Conservation (phyloP, 1,140 invertebrate species). For the Drosophila arizonae region DNA sequence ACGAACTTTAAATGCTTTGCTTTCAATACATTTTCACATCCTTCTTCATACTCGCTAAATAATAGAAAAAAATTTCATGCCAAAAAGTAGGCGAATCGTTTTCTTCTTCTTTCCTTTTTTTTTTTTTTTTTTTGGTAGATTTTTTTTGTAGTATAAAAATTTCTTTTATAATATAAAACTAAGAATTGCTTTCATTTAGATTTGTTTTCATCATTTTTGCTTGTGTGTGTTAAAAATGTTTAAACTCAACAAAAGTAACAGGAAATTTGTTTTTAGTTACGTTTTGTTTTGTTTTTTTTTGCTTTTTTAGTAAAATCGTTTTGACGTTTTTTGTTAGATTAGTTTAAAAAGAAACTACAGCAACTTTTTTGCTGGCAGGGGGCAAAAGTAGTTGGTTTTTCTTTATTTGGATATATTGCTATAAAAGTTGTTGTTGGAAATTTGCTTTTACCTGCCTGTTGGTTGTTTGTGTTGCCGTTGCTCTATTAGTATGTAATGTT, state of each 20-base stretch:
- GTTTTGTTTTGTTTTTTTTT: constrained; percentile 35
- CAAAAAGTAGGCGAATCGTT: constrained; percentile 2
- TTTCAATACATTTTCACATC: constrained; percentile 46
- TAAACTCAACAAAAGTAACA: constrained; percentile 75
- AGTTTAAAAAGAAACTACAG: constrained; percentile 16
- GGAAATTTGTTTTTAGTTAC: constrained; percentile 56
- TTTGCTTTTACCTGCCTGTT: constrained; percentile 27
- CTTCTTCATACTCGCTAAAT: constrained; percentile 18
- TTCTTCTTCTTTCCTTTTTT: neutral
- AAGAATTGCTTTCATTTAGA: constrained; percentile 62
- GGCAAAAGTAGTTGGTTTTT: constrained; percentile 22
- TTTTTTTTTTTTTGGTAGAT: constrained; percentile 51
- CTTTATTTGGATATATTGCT: constrained; percentile 14
- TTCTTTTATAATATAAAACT: constrained; percentile 58
- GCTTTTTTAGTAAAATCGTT: constrained; percentile 34
- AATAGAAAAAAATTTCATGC: constrained; percentile 11
- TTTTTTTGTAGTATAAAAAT: constrained; percentile 47
- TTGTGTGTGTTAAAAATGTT: constrained; percentile 40
- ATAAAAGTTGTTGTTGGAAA: constrained; percentile 40
- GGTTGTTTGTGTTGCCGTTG: constrained; percentile 24
- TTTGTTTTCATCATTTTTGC: constrained; percentile 5
- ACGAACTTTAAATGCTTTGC: constrained; percentile 73
- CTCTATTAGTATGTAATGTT: constrained; percentile 10
- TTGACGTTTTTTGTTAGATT: constrained; percentile 17
- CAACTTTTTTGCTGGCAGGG: constrained; percentile 10